phyloP scores from a whole-genome alignment of 2,888 invertebrate genomes.

The Cryptus armator region DNA sequence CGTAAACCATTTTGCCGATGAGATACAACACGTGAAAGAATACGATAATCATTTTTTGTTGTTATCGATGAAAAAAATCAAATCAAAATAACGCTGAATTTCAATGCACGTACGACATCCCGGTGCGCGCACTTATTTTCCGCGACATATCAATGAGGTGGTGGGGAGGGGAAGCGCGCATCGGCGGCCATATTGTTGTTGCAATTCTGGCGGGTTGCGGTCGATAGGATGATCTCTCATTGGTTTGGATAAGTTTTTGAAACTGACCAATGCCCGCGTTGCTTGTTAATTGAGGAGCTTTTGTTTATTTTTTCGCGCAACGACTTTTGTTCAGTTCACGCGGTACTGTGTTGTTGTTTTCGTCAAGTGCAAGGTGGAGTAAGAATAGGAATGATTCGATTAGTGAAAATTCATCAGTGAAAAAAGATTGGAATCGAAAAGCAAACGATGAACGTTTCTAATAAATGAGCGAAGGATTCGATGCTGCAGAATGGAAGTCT shows the following conservation, averaged over 20 bases:
- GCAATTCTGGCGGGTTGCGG: slow-evolving; percentile 60
- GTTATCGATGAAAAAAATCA: slow-evolving; percentile 27
- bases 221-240: slow-evolving; percentile 44
- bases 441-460: background rate
- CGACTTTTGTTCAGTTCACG: background rate
- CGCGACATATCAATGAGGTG: slow-evolving; percentile 33
- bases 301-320: background rate
- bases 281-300: background rate
- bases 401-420: background rate
- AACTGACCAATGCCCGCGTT: slow-evolving; percentile 59
- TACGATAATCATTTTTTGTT: slow-evolving; percentile 77
- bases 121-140: slow-evolving; percentile 59
- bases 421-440: background rate
- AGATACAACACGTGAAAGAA: slow-evolving; percentile 79
- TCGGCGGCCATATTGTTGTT: slow-evolving; percentile 74
- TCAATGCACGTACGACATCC: slow-evolving; percentile 53
- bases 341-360: background rate
- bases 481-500: background rate
- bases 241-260: slow-evolving; percentile 65
- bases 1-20: slow-evolving; percentile 77
- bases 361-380: background rate
- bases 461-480: background rate
- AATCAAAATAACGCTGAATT: slow-evolving; percentile 48
- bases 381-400: background rate
- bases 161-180: slow-evolving; percentile 10